Conservation (phyloP, 2,888 invertebrate genomes). For the Orthonevra nobilis region DNA sequence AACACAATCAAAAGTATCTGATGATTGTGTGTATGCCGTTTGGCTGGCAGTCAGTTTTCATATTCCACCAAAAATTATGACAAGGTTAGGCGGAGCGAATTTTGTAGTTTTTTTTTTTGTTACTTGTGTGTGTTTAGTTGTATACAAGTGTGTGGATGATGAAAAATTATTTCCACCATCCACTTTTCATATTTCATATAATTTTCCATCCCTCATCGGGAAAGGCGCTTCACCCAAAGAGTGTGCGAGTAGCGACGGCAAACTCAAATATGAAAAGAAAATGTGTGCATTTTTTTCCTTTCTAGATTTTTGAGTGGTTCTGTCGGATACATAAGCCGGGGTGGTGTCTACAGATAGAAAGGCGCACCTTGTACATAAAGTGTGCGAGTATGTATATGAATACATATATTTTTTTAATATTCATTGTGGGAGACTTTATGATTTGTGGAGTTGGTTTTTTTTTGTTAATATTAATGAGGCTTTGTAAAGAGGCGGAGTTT, state of each 20-base stretch:
- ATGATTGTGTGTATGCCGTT: slow-evolving; percentile 30
- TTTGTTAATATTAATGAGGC: slow-evolving; percentile 27
- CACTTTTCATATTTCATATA: slow-evolving; percentile 61
- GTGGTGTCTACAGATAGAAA: slow-evolving; percentile 16
- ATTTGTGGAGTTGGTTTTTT: slow-evolving; percentile 40
- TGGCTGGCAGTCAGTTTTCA: slow-evolving; percentile 56
- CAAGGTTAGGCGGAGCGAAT: slow-evolving; percentile 80
- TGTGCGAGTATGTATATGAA: slow-evolving; percentile 5
- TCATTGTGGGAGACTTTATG: slow-evolving; percentile 56
- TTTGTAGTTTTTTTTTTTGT: slow-evolving; percentile 32
- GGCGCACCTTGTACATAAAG: slow-evolving; percentile 30
- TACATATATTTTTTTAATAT: slow-evolving; percentile 31
- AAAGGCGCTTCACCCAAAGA: background rate
- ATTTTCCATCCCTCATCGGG: slow-evolving; percentile 58
- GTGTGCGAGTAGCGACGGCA: slow-evolving; percentile 61
- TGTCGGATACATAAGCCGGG: slow-evolving; percentile 27
- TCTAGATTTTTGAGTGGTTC: slow-evolving; percentile 59
- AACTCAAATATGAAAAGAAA: slow-evolving; percentile 38
- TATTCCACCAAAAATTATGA: slow-evolving; percentile 77
- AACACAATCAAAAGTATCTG: slow-evolving; percentile 56
- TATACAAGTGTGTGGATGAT: no score
- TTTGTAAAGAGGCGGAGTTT: slow-evolving; percentile 45
- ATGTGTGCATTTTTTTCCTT: slow-evolving; percentile 24
- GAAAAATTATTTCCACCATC: slow-evolving; percentile 44
- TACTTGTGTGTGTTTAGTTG: slow-evolving; percentile 32